Base-by-base conservation (phyloP, 1,140 invertebrate species). In the Brachionus angularis region DNA sequence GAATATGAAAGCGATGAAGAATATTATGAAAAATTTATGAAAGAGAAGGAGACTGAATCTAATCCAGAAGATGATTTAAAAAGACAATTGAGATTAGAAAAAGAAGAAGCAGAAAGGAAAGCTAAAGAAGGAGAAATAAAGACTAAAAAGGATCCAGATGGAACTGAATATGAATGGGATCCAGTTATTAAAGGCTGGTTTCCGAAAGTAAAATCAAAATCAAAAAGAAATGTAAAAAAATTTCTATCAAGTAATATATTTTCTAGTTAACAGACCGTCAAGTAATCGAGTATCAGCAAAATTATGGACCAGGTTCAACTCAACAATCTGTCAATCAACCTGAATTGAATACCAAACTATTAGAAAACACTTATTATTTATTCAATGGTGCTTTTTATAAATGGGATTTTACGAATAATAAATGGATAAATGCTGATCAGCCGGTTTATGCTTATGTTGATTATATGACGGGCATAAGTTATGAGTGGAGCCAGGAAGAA, bases 101-200 rank as follows among this genome's bases (percentile, higher is more conserved):
- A 70, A 50, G 62, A 67, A 31, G 62, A 67, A 31, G 14, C 25
- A 2, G 62, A 47, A 67, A 10, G 62, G 29, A 67, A 47, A 14
- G 18, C 31, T 3, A 70, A 70, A 23, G 47, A 70, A 25, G 25
- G 27, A 14, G 67, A 70, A 52, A 52, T 23, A 21, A 71, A 71
- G 23, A 88, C 87, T 4, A 93, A 91, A 74, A 89, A 86, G 14
- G 93, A 96, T 81, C 83, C 87, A 72, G 93, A 96, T 86, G 91
- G 91, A 3, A 88, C 88, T 7, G 86, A 88, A 64, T 95, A 88
- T 80, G 88, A 96, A 78, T 97, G 91, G 91, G 92, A 97, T 82
- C 50, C 49, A 3, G 31, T 27, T 5, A 29, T 71, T 29, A 42
- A 61, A 21, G 69, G 69, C 1, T 71, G 69, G 69, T 71, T 71